Evolutionary conservation across 2,113 vertebrate species (phyloP), one percentile per base, ranked within the genome.

Genomic region (Coturnix japonica): DNA sequence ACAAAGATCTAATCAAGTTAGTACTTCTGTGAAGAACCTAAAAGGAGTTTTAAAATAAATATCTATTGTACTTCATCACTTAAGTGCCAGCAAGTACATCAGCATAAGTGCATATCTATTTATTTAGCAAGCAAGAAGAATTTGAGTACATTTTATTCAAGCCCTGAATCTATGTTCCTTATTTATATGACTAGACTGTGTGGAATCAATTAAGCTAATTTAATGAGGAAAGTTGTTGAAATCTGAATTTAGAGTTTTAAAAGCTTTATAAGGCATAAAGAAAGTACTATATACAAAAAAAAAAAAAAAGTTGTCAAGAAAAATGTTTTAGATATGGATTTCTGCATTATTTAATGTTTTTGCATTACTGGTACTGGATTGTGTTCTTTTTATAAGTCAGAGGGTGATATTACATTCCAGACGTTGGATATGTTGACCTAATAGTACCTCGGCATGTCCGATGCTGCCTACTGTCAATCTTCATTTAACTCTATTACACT

Each of bases 401-500:
- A 90, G 11, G 11, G 77, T 80, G 37, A 67, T n/a, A 80, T 73
- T 91, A 39, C 47, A 30, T 35, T 17, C 6, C 46, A 86, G 81
- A 66, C 91, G 89, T 78, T 90, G 59, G 47, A 33, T n/a, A 53
- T 6, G 3, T 23, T 89, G 76, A 75, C 33, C 82, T 83, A 33
- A 33, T 91, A n/a, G 18, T 54, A 94, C 60, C 66, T 66, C 60
- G 26, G 43, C 18, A 71, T 70, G 91, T 59, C 53, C 84, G 69
- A 86, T 86, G 94, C 28, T 93, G 63, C 89, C 51, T 91, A 37
- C 57, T 92, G 53, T 53, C 33, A 49, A 28, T 80, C 94, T 95
- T 93, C 19, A 90, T 94, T 96, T 96, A 56, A 86, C 44, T 87
- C 6, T 28, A 76, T 93, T 74, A 95, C 86, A 80, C 47, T 16